phyloP scores from a whole-genome alignment of 2,888 invertebrate species.

The Cotesia congregata region DNA sequence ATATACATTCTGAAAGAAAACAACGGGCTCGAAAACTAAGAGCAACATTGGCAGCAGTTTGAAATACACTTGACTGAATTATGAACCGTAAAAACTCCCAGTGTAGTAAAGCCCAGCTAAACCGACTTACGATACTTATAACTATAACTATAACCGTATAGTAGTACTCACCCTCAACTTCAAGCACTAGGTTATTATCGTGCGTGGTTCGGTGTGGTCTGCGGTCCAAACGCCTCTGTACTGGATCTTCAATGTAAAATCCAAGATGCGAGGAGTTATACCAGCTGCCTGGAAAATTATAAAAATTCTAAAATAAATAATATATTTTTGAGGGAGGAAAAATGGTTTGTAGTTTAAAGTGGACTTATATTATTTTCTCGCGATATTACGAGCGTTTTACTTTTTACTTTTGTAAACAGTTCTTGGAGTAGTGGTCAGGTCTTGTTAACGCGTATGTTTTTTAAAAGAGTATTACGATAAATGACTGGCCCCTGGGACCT shows the following conservation, averaged over 20 bases:
- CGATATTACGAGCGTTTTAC: slow-evolving; percentile 25
- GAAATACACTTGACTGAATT: slow-evolving; percentile 69
- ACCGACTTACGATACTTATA: slow-evolving; percentile 47
- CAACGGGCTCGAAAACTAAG: slow-evolving; percentile 28
- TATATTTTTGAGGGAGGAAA: slow-evolving; percentile 7
- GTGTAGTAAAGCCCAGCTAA: slow-evolving; percentile 35
- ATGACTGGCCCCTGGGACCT: slow-evolving; percentile 23
- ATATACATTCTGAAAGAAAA: not conserved
- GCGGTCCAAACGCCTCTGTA: slow-evolving; percentile 61
- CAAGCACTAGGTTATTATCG: slow-evolving; percentile 61
- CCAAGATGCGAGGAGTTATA: slow-evolving; percentile 52
- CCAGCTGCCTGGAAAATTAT: slow-evolving; percentile 36
- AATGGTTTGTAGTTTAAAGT: slow-evolving; percentile 14
- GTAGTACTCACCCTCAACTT: slow-evolving; percentile 64
- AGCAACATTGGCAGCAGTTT: slow-evolving; percentile 66
- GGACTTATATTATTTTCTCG: slow-evolving; percentile 16
- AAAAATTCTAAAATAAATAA: slow-evolving; percentile 32
- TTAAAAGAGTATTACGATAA: slow-evolving; percentile 43
- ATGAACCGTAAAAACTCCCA: slow-evolving; percentile 68
- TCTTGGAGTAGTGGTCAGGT: slow-evolving; percentile 51
- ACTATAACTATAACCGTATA: slow-evolving; percentile 53
- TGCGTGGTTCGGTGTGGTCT: slow-evolving; percentile 66
- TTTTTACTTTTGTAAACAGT: slow-evolving; percentile 49
- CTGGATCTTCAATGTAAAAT: slow-evolving; percentile 49
- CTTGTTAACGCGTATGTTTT: slow-evolving; percentile 63